Base-by-base conservation (phyloP, 2,888 invertebrate genomes). In the Cyclophora punctaria region DNA sequence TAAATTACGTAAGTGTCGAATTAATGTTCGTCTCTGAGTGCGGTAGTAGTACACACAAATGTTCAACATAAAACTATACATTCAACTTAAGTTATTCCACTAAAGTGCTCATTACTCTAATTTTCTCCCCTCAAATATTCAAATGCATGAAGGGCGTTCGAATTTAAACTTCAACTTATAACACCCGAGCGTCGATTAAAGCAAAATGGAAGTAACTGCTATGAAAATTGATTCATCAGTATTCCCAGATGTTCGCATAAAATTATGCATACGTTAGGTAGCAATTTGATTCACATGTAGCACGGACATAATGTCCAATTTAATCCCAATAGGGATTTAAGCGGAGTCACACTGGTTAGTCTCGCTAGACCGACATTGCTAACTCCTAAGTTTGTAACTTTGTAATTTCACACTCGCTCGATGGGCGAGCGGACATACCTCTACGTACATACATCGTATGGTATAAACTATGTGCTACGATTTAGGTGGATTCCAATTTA, bases 331-430 rank as follows among this genome's bases (percentile, higher is more conserved):
- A 78, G 66, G 78, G 73, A 77, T 79, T 77, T 20, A 5, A 44
- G 44, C 62, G 54, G 69, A 72, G 66, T 71, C 72, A 68, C 60
- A 67, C 74, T 57, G 75, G 76, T 75, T 48, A 51, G 37, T 44
- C 44, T 51, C 56, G 53, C 67, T 71, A 64, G 69, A 71, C 73
- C 73, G 76, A 75, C 78, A 79, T 70, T 77, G 78, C 80, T 77
- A 74, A 75, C 76, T 75, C 67, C 58, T 69, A 76, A 85, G 81
- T 85, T 85, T 77, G 73, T 68, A 83, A 85, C 80, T 83, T 80
- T 67, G 69, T 68, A 66, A 69, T 63, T 61, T 56, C 59, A 64
- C 62, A 55, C 20, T 20, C 55, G 56, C 61, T 56, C n/a, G n/a
- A n/a, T n/a, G n/a, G n/a, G n/a, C n/a, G n/a, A n/a, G n/a, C n/a